These are phyloP conservation scores for Heliconius himera DNA, from an alignment of 1,140 invertebrate species.

Conservation along the genomic window DNA sequence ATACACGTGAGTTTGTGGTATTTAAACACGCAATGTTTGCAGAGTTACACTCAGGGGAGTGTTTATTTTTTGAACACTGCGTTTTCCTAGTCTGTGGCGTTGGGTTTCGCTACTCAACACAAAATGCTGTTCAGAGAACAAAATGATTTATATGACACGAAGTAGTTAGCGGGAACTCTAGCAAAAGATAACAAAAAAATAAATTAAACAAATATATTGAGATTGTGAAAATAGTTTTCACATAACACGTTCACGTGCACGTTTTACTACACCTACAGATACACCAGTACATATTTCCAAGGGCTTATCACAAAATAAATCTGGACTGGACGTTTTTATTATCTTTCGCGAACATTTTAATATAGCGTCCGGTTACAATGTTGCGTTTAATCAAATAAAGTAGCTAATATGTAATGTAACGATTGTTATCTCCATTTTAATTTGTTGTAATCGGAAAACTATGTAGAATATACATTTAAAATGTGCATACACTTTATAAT, in stretches of 20 bases:
- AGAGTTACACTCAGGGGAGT: too few relatives aligned
- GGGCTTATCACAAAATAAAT: background rate
- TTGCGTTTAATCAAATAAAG: conserved; percentile 4
- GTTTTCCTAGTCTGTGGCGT: too few relatives aligned
- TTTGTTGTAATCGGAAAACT: background rate
- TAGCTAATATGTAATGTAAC: background rate
- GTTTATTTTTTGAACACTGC: too few relatives aligned
- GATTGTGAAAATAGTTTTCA: background rate
- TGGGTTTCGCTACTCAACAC: background rate
- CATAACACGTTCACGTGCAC: too few relatives aligned
- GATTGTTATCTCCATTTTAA: background rate
- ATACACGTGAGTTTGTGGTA: too few relatives aligned
- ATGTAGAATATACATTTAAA: background rate
- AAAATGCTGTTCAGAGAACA: background rate
- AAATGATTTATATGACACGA: too few relatives aligned
- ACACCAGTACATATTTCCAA: background rate
- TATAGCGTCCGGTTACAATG: background rate
- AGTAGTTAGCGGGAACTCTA: too few relatives aligned
- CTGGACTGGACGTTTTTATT: background rate
- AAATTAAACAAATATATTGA: too few relatives aligned
- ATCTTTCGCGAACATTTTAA: background rate
- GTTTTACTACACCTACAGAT: background rate
- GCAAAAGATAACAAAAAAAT: too few relatives aligned
- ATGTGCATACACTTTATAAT: background rate
- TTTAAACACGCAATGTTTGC: too few relatives aligned